Base-by-base conservation (phyloP, 2,888 invertebrate species). In the Neoascia interrupta region DNA sequence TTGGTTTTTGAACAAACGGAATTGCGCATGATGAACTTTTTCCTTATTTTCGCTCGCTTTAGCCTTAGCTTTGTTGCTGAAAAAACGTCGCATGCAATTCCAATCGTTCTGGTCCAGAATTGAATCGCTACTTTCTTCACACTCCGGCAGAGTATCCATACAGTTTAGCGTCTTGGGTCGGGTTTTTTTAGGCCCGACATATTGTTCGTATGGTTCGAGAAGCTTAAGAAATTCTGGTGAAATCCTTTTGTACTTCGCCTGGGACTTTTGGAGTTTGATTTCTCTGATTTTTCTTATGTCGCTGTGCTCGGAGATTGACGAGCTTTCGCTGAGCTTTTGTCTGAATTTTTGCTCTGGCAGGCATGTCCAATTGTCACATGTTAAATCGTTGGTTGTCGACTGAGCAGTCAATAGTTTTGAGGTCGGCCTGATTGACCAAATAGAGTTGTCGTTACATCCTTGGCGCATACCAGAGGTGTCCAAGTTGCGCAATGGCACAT, bases 191-290 rank as follows among this genome's bases (percentile, higher is more conserved):
- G 26, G 5, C 10, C 2, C 16, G 1, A 37, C 39, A 23, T 60
- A 43, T 10, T 51, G 21, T 5, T 63, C 39, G 19, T 63, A 63
- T 3, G 41, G 31, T 6, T 74, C 15, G 5, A 81, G 31, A 2
- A 81, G 47, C 3, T 60, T 51, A 0, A 28, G 13, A 47, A 74
- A 74, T 13, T 74, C 81, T 5, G 81, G 70, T 5, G 81, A 81
- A 6, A 74, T 28, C 54, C 70, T 64, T 39, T 51, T 81, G 18
- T 60, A 70, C 5, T 60, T 34, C 21, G 47, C 0, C 8, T 2
- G 3, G 8, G 23, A 6, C 13, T 18, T 5, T n/a, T 34, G 5
- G 5, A 3, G 3, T 6, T 18, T 1, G 6, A 36, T 34, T 23
- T 39, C 13, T 1, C 28, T 11, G 4, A 11, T 10, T 37, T 47